These are phyloP conservation scores for Forficula auricularia DNA, from an alignment of 1,140 invertebrate genomes.

Conservation along the genomic window DNA sequence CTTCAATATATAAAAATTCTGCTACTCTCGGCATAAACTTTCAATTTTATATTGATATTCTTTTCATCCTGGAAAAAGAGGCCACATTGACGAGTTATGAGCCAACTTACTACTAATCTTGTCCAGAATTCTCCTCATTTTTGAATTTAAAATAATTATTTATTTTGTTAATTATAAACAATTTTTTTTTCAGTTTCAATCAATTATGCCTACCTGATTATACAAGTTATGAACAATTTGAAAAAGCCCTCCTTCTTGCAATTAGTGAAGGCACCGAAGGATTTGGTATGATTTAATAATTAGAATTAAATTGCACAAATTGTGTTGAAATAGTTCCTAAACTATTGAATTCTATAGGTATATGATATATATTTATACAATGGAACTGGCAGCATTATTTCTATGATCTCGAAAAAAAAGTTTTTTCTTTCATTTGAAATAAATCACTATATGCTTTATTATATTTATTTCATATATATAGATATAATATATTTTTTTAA, in stretches of 20 bases:
- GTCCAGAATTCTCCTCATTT: neutral
- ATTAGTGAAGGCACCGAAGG: constrained; percentile 91
- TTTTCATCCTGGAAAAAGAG: neutral
- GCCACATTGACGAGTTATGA: neutral
- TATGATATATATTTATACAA: no score
- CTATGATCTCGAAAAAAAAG: no score
- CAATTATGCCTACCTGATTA: constrained; percentile 89
- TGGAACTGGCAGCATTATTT: no score
- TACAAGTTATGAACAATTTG: constrained; percentile 83
- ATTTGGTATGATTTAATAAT: constrained; percentile 71
- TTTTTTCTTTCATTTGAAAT: no score
- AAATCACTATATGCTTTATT: no score
- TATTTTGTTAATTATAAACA: neutral
- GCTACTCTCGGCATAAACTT: neutral
- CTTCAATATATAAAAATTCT: neutral
- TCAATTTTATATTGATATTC: neutral
- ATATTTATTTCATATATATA: no score
- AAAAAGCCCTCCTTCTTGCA: constrained; percentile 74
- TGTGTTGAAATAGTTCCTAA: neutral
- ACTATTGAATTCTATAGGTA: no score
- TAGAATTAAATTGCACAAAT: neutral
- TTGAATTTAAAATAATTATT: neutral
- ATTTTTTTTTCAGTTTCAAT: constrained; percentile 62
- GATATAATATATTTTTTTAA: no score
- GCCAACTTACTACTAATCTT: neutral